Evolutionary conservation across 2,888 invertebrate species (phyloP).

Genomic region (Merodon equestris): DNA sequence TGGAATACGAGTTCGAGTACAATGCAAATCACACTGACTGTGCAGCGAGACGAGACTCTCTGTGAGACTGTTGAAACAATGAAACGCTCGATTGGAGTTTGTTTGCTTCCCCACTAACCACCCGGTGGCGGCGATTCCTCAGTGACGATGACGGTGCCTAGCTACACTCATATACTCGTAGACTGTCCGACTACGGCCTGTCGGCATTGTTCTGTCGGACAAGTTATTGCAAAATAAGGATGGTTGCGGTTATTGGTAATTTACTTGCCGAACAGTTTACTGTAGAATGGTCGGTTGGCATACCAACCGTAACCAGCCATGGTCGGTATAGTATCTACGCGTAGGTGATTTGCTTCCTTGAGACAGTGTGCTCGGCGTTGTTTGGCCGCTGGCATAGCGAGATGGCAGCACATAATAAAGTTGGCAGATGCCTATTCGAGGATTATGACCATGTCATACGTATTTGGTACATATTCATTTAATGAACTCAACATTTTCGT

Average conservation of each 20-base stretch:
- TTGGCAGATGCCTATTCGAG: conserved; percentile 67
- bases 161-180: background rate
- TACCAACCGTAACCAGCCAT: no score
- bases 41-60: conserved; percentile 41
- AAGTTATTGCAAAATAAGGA: conserved; percentile 69
- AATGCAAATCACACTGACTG: conserved; percentile 67
- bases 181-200: conserved; percentile 52
- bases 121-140: conserved; percentile 27
- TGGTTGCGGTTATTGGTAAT: conserved; percentile 68
- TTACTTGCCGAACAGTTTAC: conserved; percentile 52
- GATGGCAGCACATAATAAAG: conserved; percentile 67
- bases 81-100: conserved; percentile 65
- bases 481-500: conserved; percentile 62
- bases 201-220: conserved; percentile 68
- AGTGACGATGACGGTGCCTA: background rate
- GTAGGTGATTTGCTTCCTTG: conserved; percentile 68
- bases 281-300: no score
- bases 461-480: conserved; percentile 67
- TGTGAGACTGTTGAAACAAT: conserved; percentile 45
- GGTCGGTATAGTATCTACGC: conserved; percentile 36
- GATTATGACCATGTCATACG: conserved; percentile 68
- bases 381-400: conserved; percentile 7
- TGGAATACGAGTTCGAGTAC: conserved; percentile 48
- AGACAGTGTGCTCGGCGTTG: conserved; percentile 30
- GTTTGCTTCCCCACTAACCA: conserved; percentile 30